Conservation (phyloP, 2,113 vertebrate genomes). For the Tupaia tana region DNA sequence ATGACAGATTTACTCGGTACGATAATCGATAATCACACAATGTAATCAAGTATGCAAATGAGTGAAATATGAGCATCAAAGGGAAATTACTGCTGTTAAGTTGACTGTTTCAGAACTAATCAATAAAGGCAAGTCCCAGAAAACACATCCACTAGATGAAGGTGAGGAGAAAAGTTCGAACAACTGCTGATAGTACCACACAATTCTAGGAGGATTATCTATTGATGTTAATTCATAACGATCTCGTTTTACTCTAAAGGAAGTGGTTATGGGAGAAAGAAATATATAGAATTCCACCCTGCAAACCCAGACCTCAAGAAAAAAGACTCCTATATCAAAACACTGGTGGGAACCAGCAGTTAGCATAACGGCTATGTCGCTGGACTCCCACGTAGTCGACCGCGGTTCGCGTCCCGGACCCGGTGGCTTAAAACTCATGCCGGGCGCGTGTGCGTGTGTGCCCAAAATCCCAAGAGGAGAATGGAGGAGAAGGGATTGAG, state of each 20-base stretch:
- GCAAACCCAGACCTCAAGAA: not conserved
- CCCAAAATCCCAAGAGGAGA: too few species aligned
- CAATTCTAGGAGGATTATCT: not conserved
- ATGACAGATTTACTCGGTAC: not conserved
- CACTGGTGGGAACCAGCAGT: too few species aligned
- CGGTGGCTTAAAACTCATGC: too few species aligned
- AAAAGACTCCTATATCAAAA: not conserved
- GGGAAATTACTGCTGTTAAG: not conserved
- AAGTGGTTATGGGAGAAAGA: constrained; percentile 19
- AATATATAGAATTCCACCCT: not conserved
- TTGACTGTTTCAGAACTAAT: constrained; percentile 34
- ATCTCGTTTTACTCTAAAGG: not conserved
- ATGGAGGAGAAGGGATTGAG: too few species aligned
- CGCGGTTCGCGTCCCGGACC: too few species aligned
- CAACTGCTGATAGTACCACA: not conserved
- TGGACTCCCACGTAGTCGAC: too few species aligned
- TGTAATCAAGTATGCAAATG: not conserved
- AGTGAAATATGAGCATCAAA: not conserved
- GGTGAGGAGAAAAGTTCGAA: constrained; percentile 12
- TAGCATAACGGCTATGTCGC: too few species aligned
- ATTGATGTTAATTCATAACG: not conserved
- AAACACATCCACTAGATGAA: not conserved
- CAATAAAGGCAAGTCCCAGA: not conserved
- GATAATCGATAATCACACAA: not conserved
- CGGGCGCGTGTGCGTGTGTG: too few species aligned